phyloP scores from a whole-genome alignment of 2,113 vertebrate genomes.

The Gasterosteus nipponicus region DNA sequence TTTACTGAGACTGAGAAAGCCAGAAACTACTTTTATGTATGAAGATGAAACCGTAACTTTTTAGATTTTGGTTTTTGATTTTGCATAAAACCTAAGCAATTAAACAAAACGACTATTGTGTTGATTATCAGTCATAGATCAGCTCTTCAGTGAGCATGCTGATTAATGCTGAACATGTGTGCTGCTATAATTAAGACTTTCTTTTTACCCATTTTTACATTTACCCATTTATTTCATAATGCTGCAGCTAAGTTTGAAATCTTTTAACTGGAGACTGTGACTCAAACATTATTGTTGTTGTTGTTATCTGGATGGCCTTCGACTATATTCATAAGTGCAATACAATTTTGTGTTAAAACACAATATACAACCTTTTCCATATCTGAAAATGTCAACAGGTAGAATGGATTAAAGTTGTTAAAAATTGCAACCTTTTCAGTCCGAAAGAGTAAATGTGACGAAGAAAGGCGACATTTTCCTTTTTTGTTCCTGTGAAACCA shows the following conservation, averaged over 20 bases:
- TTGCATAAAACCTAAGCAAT: too few relatives aligned
- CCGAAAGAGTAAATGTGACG: slow-evolving; percentile 2
- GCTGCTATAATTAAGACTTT: not conserved
- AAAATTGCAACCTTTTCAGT: not conserved
- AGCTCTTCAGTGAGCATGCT: too few relatives aligned
- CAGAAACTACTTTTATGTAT: too few relatives aligned
- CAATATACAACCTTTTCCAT: too few relatives aligned
- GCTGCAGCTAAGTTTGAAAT: not conserved
- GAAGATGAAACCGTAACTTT: too few relatives aligned
- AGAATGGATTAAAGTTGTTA: not conserved
- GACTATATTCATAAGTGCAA: not conserved
- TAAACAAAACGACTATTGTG: too few relatives aligned
- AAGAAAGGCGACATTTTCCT: slow-evolving; percentile 7
- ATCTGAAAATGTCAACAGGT: not conserved
- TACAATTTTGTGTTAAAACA: not conserved
- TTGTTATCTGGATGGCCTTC: not conserved
- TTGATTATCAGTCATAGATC: too few relatives aligned
- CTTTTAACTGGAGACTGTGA: not conserved
- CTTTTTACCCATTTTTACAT: not conserved
- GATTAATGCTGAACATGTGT: too few relatives aligned
- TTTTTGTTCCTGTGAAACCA: slow-evolving; percentile 49
- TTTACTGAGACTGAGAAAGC: too few relatives aligned
- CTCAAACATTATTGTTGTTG: too few relatives aligned
- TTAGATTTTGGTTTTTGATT: too few relatives aligned
- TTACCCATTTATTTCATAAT: not conserved